Evolutionary conservation across 2,113 vertebrate genomes (phyloP).

Genomic region (Planiliza haematocheilus): DNA sequence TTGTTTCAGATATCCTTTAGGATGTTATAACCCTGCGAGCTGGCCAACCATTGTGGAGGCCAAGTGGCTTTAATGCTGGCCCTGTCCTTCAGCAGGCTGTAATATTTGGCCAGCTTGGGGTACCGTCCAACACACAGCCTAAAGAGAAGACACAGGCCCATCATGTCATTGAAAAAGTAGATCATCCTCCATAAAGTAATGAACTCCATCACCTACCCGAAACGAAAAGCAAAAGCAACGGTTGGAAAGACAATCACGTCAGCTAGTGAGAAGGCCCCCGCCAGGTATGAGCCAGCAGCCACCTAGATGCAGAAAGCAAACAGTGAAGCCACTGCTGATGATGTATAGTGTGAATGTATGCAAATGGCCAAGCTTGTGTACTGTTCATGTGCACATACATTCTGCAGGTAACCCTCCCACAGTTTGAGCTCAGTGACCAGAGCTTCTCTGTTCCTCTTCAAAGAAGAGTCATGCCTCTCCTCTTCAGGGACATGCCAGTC

Average conservation of each 20-base stretch:
- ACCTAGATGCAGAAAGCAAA: slow-evolving; percentile 30
- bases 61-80: slow-evolving; percentile 71
- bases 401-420: slow-evolving; percentile 77
- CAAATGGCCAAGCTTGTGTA: not conserved
- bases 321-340: not conserved
- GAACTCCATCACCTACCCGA: slow-evolving; percentile 25
- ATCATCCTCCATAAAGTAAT: not conserved
- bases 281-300: slow-evolving; percentile 51
- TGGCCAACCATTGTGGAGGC: slow-evolving; percentile 71
- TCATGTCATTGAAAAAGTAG: not conserved
- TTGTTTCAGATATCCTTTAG: slow-evolving; percentile 70
- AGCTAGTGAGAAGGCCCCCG: slow-evolving; percentile 52
- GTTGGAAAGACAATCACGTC: slow-evolving; percentile 51
- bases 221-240: slow-evolving; percentile 42
- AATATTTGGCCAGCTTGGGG: slow-evolving; percentile 73
- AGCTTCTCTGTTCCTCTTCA: slow-evolving; percentile 69
- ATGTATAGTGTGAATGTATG: not conserved
- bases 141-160: not conserved
- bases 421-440: slow-evolving; percentile 66
- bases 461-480: slow-evolving; percentile 67
- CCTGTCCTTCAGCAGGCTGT: slow-evolving; percentile 72
- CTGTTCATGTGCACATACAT: slow-evolving; percentile 36
- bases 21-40: slow-evolving; percentile 41
- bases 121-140: slow-evolving; percentile 67
- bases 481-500: slow-evolving; percentile 61